Percentiles rank a stretch among this genome's conserved stretches.
These are phyloP conservation scores for Poecilia gillii DNA, from an alignment of 2,797 vertebrate genomes.

Conservation along the genomic window DNA sequence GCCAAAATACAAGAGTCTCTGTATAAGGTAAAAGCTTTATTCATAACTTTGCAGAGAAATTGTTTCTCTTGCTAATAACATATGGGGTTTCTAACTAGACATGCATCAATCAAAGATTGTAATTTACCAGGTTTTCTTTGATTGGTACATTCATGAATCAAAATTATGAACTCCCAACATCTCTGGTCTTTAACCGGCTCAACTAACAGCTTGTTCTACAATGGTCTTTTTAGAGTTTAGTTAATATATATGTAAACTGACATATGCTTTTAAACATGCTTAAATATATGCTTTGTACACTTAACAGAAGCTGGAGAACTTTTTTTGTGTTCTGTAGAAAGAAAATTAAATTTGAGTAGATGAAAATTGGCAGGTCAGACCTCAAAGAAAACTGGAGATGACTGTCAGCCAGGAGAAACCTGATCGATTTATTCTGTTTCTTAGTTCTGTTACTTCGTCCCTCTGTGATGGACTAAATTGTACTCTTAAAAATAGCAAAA, in stretches of 20 bases:
- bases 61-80: not conserved
- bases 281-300: not conserved
- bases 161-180: not conserved
- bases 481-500: constrained; percentile 28
- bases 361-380: not conserved
- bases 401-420: not conserved
- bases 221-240: not conserved
- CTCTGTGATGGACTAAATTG: constrained; percentile 1
- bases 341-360: not conserved
- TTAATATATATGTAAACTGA: not conserved
- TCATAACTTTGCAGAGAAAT: not conserved
- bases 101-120: not conserved
- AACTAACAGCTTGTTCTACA: not conserved
- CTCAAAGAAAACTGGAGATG: not conserved
- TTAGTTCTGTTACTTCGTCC: not conserved
- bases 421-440: not conserved
- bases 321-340: not conserved
- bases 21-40: constrained; percentile 84
- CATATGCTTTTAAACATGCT: not conserved
- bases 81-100: not conserved
- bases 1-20: constrained; percentile 90
- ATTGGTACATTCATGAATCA: not conserved
- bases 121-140: not conserved
- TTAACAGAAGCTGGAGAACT: not conserved
- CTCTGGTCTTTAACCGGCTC: not conserved